phyloP scores from a whole-genome alignment of 2,113 vertebrate genomes.

The Bettongia penicillata region DNA sequence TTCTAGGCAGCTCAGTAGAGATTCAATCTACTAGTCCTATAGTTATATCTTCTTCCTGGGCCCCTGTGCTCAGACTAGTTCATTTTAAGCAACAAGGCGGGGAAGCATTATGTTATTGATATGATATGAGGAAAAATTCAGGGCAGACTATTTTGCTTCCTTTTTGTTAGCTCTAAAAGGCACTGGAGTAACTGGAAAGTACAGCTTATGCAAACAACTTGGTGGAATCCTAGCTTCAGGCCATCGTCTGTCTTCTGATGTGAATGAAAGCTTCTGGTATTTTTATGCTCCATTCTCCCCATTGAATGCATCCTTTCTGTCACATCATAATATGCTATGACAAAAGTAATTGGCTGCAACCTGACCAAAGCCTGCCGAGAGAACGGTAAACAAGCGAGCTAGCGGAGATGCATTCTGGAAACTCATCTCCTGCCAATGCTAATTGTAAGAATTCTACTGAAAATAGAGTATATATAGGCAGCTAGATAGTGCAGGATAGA shows the following conservation, averaged over 20 bases:
- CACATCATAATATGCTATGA: not conserved
- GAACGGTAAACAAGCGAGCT: not conserved
- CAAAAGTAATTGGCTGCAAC: not conserved
- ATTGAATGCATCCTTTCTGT: constrained; percentile 14
- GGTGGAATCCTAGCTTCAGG: not conserved
- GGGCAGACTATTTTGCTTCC: not conserved
- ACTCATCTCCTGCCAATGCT: not conserved
- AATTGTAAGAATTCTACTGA: not conserved
- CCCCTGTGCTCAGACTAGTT: constrained; percentile 47
- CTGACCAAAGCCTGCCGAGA: not conserved
- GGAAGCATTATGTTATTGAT: constrained; percentile 21
- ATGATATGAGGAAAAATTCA: constrained; percentile 12
- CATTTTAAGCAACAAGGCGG: constrained; percentile 55
- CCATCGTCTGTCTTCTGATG: not conserved
- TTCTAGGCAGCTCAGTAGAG: constrained; percentile 39
- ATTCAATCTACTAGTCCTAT: constrained; percentile 61
- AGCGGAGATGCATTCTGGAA: not conserved
- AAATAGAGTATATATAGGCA: not conserved
- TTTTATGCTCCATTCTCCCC: constrained; percentile 33
- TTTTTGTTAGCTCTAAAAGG: constrained; percentile 17
- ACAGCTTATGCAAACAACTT: not conserved
- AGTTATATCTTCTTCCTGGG: constrained; percentile 23
- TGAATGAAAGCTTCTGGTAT: constrained; percentile 23
- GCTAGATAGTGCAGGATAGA: not conserved
- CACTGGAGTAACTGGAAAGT: not conserved